These are phyloP conservation scores for Benthosema pterotum DNA, from an alignment of 2,797 vertebrate species.

Conservation along the genomic window DNA sequence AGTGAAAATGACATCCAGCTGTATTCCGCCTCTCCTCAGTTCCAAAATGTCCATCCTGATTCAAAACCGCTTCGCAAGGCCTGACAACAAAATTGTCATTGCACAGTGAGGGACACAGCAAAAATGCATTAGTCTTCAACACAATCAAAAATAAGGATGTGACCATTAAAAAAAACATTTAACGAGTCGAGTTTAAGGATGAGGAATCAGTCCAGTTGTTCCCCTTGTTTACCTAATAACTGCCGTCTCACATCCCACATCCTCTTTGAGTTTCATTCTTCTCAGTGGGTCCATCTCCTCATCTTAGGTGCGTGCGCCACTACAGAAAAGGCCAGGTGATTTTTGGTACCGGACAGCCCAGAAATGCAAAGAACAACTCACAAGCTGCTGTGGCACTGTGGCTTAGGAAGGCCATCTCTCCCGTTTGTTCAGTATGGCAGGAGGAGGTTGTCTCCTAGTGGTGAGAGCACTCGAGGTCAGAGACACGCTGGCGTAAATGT, in stretches of 20 bases:
- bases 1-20: conserved; percentile 3
- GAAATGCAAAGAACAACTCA: conserved; percentile 19
- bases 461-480: conserved; percentile 71
- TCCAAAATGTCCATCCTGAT: conserved; percentile 22
- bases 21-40: not conserved
- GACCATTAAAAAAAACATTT: conserved; percentile 7
- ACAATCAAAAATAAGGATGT: conserved; percentile 3
- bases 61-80: not conserved
- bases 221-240: conserved; percentile 11
- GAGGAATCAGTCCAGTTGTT: conserved; percentile 16
- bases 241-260: conserved; percentile 17
- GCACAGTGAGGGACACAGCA: conserved; percentile 12
- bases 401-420: not conserved
- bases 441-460: conserved; percentile 43
- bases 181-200: not conserved
- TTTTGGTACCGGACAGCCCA: not conserved
- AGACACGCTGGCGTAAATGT: conserved; percentile 88
- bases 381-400: conserved; percentile 7
- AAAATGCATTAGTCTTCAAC: conserved; percentile 24
- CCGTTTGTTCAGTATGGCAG: conserved; percentile 26
- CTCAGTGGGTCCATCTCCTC: conserved; percentile 4
- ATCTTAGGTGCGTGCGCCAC: conserved; percentile 2
- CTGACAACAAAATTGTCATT: conserved; percentile 16
- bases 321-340: rapidly evolving
- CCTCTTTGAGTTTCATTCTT: conserved; percentile 9